Base-by-base conservation (phyloP, 2,888 invertebrate genomes). In the Plagiodera versicolora region DNA sequence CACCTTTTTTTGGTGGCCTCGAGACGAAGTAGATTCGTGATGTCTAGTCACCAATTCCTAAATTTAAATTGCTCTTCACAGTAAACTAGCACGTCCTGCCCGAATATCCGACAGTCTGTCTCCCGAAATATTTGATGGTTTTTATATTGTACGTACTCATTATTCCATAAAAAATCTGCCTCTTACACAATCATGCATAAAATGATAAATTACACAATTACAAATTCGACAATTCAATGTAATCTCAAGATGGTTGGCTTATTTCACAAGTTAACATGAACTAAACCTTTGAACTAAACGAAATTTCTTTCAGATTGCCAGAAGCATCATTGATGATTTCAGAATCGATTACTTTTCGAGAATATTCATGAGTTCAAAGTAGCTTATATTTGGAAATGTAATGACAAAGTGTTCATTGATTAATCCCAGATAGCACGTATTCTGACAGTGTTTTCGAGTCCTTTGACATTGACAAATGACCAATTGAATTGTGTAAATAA, bases 161-260 rank as follows among this genome's bases (percentile, higher is more conserved):
- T 39, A 39, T 39, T 39, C 39, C 39, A 39, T 39, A 39, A 39
- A 39, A 32, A 39, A 39, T 39, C 39, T 39, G 39, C 39, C 39
- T 53, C 53, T 53, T 53, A 44, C 53, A 24, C 19, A 53, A 53
- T 17, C 17, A 44, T 35, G 24, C 44, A 20, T 53, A 53, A 53
- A 53, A 53, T 53, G 53, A 53, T 53, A 44, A 53, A 53, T 53
- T 39, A 44, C 44, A 16, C 44, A 14, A 19, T 53, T 14, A 39
- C 8, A 39, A 39, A 39, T 53, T 53, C 53, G 53, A 24, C 44
- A 44, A 35, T 44, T 14, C 39, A 39, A n/a, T 14, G 11, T 39
- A 3, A 4, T 14, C 3, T 39, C 10, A 32, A 32, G 11, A 32
- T 11, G 3, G 1, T 39, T 11, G 14, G 14, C 8, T 11, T 39